Conservation (phyloP, 1,140 invertebrate species). For the Ectropis grisescens region DNA sequence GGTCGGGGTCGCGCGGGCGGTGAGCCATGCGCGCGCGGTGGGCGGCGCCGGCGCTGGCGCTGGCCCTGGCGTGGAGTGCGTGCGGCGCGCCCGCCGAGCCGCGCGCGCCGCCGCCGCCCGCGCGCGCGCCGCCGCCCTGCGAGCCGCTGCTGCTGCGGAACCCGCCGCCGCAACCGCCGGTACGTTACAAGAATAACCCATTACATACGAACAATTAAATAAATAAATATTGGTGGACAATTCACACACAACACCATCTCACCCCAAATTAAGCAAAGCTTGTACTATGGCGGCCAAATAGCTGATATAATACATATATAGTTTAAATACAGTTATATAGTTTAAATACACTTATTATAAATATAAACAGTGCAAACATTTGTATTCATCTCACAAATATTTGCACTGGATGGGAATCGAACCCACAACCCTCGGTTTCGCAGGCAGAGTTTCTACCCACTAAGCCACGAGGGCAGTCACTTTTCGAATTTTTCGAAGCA, state of each 20-base stretch:
- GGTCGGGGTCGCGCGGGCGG: conserved; percentile 20
- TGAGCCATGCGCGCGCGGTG: conserved; percentile 52
- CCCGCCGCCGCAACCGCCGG: conserved; percentile 33
- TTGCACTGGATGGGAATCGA: no score
- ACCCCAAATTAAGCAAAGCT: no score
- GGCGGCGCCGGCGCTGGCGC: conserved; percentile 40
- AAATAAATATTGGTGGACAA: no score
- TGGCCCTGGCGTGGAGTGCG: conserved; percentile 35
- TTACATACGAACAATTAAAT: neutral
- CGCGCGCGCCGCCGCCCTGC: conserved; percentile 25
- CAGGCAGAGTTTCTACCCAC: no score
- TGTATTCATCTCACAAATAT: no score
- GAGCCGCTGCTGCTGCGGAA: conserved; percentile 33
- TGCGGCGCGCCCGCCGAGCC: conserved; percentile 36
- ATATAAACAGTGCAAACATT: neutral
- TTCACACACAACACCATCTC: no score
- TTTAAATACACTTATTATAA: neutral
- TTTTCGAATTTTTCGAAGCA: no score
- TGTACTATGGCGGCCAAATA: no score
- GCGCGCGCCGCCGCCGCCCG: conserved; percentile 16
- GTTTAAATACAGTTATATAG: neutral
- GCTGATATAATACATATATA: no score
- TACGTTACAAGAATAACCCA: conserved; percentile 5
- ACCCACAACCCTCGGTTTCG: no score
- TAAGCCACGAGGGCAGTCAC: no score